These are phyloP conservation scores for Cydia amplana DNA, from an alignment of 1,140 invertebrate genomes.

Conservation along the genomic window DNA sequence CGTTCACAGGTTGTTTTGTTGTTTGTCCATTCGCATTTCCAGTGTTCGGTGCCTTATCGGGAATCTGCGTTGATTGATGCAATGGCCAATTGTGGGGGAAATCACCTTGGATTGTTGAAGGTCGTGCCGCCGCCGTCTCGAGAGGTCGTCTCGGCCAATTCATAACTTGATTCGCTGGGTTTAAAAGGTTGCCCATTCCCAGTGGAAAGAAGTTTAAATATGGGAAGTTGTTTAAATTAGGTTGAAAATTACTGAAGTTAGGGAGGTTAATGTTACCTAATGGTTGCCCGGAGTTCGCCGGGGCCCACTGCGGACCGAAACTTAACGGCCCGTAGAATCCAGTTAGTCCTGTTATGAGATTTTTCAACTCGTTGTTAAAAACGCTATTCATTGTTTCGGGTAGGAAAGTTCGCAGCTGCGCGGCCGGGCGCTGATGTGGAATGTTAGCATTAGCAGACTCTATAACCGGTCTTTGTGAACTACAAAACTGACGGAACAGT, in stretches of 20 bases:
- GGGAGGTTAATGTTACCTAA: conserved; percentile 1
- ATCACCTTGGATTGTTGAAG: conserved; percentile 7
- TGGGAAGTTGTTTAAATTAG: background rate
- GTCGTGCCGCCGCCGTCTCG: background rate
- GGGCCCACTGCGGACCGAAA: background rate
- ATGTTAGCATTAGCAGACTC: background rate
- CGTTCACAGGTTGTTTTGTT: background rate
- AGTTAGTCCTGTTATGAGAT: conserved; percentile 7
- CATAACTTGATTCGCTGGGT: conserved; percentile 16
- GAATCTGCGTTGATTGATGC: background rate
- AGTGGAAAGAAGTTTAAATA: conserved; percentile 12
- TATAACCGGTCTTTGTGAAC: conserved; percentile 3
- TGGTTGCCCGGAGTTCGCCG: background rate
- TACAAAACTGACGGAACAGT: background rate
- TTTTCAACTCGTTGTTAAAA: conserved; percentile 1
- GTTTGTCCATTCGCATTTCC: background rate
- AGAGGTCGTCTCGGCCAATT: conserved; percentile 19
- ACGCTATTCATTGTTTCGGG: conserved; percentile 11
- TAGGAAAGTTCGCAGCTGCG: background rate
- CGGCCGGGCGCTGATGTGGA: background rate
- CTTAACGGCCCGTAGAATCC: background rate
- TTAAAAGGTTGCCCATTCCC: conserved; percentile 11
- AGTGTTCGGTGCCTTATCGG: background rate
- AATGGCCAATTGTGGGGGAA: background rate
- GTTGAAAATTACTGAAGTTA: background rate